phyloP scores from a whole-genome alignment of 2,888 invertebrate genomes.

The Labia minor region DNA sequence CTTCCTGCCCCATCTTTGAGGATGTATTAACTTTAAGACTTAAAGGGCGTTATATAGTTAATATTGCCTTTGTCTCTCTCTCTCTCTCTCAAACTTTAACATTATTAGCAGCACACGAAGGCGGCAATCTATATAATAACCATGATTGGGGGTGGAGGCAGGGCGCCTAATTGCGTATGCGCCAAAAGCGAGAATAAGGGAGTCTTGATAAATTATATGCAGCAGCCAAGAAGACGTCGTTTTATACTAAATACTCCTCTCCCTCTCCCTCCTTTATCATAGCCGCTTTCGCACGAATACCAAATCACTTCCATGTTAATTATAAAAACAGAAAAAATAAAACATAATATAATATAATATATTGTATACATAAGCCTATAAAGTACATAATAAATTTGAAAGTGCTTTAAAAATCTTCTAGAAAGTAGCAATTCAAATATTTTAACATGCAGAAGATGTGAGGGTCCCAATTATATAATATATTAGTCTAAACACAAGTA shows the following conservation, averaged over 20 bases:
- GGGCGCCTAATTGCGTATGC: constrained; percentile 4
- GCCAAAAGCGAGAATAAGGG: constrained; percentile 8
- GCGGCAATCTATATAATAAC: constrained; percentile 13
- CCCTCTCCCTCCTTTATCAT: neutral
- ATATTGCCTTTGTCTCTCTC: constrained; percentile 9
- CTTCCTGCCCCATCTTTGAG: neutral
- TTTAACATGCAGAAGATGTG: no score
- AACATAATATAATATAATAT: no score
- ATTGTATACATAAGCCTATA: no score
- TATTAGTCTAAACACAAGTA: no score
- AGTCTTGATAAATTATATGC: constrained; percentile 2
- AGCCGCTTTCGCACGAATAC: neutral
- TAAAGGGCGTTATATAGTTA: constrained; percentile 13
- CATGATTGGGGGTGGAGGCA: neutral
- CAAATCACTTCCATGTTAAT: neutral
- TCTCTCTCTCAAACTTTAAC: constrained; percentile 9
- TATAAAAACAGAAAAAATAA: neutral
- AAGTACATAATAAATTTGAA: no score
- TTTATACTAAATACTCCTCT: neutral
- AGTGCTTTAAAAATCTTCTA: no score
- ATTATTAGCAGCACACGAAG: constrained; percentile 13
- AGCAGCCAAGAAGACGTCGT: constrained; percentile 13
- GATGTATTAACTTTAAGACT: constrained; percentile 8
- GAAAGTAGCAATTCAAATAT: no score
- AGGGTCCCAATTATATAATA: no score